Evolutionary conservation across 2,797 vertebrate species (phyloP).

Genomic region (Rallus crepitans): DNA sequence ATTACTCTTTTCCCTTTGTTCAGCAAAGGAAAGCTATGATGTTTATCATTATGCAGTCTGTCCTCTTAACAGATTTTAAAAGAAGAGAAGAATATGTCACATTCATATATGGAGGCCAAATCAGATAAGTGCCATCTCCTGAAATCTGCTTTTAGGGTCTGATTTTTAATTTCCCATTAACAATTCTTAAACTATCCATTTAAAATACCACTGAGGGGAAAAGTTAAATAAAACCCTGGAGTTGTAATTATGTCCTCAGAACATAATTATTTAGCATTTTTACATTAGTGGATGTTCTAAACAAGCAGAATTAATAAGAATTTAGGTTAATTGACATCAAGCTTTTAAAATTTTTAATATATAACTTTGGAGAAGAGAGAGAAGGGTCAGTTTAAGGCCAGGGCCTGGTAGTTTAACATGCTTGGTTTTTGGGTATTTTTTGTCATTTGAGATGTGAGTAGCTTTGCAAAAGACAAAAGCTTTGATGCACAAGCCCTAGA

Average conservation of each 20-base stretch:
- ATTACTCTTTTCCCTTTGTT: background rate
- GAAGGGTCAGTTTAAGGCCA: background rate
- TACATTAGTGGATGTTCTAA: background rate
- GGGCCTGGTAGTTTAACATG: background rate
- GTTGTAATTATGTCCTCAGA: constrained; percentile 37
- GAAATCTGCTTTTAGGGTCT: constrained; percentile 23
- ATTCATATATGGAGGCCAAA: constrained; percentile 7
- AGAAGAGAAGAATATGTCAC: background rate
- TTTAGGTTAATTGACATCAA: constrained; percentile 27
- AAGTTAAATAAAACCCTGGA: background rate
- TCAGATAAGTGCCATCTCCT: constrained; percentile 13
- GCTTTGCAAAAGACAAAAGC: background rate
- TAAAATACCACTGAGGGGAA: background rate
- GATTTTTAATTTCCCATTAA: constrained; percentile 32
- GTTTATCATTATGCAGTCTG: background rate
- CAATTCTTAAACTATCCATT: constrained; percentile 31
- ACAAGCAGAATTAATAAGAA: constrained; percentile 11
- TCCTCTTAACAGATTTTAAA: background rate
- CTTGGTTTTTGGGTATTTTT: background rate
- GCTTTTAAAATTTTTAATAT: background rate
- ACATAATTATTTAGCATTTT: constrained; percentile 44
- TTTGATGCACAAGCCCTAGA: background rate
- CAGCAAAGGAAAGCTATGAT: background rate
- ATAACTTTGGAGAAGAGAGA: background rate
- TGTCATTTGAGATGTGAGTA: background rate